Conservation (phyloP, 2,113 vertebrate genomes). For the Urocolius indicus region DNA sequence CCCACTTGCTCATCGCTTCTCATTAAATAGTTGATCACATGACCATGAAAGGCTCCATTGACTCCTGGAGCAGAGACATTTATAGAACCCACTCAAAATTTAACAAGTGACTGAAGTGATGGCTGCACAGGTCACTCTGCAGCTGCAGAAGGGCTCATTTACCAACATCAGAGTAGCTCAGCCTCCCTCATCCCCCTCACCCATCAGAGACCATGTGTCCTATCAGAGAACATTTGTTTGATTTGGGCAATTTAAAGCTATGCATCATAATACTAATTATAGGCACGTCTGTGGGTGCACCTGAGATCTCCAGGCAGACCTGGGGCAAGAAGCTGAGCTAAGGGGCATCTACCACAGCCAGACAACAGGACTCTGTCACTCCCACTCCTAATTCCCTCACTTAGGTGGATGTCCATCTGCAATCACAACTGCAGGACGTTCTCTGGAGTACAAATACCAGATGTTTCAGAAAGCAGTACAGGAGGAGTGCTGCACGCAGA, state of each 20-base stretch:
- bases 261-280: background rate
- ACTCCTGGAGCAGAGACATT: background rate
- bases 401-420: background rate
- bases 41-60: background rate
- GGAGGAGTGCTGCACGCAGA: conserved; percentile 1
- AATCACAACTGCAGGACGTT: background rate
- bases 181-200: background rate
- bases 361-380: background rate
- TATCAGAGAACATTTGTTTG: background rate
- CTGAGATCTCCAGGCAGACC: background rate
- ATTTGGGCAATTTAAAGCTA: background rate
- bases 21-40: background rate
- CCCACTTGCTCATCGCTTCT: background rate
- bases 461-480: background rate
- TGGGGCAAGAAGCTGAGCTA: background rate
- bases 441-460: conserved; percentile 32
- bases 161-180: background rate
- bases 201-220: background rate
- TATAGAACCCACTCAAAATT: background rate
- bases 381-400: background rate
- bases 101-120: background rate
- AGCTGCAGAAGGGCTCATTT: background rate
- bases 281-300: background rate
- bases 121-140: background rate
- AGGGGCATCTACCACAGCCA: background rate